Conservation (phyloP, 2,888 invertebrate species). For the Orchesella flavescens region DNA sequence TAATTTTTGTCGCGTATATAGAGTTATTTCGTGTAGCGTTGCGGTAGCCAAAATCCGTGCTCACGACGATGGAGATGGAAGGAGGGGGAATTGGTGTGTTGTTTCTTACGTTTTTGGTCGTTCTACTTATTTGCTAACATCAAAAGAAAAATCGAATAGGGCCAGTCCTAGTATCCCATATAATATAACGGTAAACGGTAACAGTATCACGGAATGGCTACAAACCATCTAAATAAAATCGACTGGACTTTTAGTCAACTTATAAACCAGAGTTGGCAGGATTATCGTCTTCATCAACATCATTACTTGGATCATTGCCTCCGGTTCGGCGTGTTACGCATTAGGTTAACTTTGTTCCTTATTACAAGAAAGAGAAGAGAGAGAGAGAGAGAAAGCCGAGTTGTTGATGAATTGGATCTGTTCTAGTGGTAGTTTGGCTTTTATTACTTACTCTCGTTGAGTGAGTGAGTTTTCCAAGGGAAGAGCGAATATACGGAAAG, state of each 20-base stretch:
- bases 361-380: slow-evolving; percentile 16
- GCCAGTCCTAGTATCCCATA: slow-evolving; percentile 37
- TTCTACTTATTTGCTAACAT: slow-evolving; percentile 43
- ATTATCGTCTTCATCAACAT: slow-evolving; percentile 64
- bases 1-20: slow-evolving; percentile 48
- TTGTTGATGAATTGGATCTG: slow-evolving; percentile 35
- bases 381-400: neutral
- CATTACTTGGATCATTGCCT: slow-evolving; percentile 64
- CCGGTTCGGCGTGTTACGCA: slow-evolving; percentile 31
- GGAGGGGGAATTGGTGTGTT: slow-evolving; percentile 43
- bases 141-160: slow-evolving; percentile 38
- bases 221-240: slow-evolving; percentile 37
- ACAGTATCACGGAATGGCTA: neutral
- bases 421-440: slow-evolving; percentile 27
- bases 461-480: neutral
- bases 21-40: slow-evolving; percentile 19
- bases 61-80: slow-evolving; percentile 4
- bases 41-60: slow-evolving; percentile 46
- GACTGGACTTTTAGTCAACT: slow-evolving; percentile 55
- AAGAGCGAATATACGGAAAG: no score
- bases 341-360: neutral
- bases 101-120: slow-evolving; percentile 29
- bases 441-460: slow-evolving; percentile 3
- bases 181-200: slow-evolving; percentile 12
- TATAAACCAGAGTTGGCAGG: slow-evolving; percentile 62